These are phyloP conservation scores for Amniataba percoides DNA, from an alignment of 2,797 vertebrate genomes.

Conservation along the genomic window DNA sequence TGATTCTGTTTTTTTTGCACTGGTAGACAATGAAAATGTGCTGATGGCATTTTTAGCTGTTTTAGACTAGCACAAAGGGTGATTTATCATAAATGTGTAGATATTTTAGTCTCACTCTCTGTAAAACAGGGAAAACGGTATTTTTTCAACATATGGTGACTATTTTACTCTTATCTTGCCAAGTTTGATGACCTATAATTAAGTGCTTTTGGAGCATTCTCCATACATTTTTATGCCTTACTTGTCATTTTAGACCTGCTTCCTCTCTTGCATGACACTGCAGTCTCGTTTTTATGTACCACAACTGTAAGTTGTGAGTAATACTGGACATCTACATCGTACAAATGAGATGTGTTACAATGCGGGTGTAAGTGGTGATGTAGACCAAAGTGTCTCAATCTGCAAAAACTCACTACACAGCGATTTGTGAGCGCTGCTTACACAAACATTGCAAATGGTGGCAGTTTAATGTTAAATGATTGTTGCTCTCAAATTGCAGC, in stretches of 20 bases:
- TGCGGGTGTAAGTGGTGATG: background rate
- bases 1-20: constrained; percentile 1
- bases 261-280: constrained; percentile 18
- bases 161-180: background rate
- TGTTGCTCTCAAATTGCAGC: constrained; percentile 28
- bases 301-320: too few species aligned
- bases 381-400: constrained; percentile 17
- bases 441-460: constrained; percentile 26
- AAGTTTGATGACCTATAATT: background rate
- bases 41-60: background rate
- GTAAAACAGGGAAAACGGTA: background rate
- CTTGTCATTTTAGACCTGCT: constrained; percentile 21
- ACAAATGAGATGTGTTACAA: background rate
- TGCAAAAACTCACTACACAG: constrained; percentile 13
- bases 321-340: constrained; percentile 9
- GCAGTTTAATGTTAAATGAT: constrained; percentile 8
- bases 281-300: constrained; percentile 18
- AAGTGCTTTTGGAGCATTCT: background rate
- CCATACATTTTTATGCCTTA: background rate
- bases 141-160: background rate
- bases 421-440: constrained; percentile 20
- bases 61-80: background rate
- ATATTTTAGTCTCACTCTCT: background rate
- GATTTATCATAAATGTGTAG: background rate
- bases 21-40: constrained; percentile 5